Percentiles rank a stretch among this genome's conserved stretches.
Evolutionary conservation across 2,888 invertebrate genomes (phyloP).

Genomic region (Agapostemon virescens): DNA sequence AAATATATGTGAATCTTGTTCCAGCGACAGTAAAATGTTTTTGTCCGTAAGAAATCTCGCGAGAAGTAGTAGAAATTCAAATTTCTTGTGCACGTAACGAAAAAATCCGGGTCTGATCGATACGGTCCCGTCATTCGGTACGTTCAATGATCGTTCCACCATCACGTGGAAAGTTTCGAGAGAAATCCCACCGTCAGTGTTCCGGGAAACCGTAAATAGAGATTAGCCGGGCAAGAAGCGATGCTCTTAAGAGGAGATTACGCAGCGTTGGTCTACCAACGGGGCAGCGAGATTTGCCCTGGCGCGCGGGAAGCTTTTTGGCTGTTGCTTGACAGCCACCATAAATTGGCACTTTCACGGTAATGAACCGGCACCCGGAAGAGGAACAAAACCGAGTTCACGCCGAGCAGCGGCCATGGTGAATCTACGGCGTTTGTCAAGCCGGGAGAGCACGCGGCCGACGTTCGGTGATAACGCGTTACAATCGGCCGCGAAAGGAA

Average conservation of each 20-base stretch:
- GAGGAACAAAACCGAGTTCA: conserved; percentile 11
- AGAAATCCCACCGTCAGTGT: conserved; percentile 40
- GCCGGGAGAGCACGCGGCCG: neutral
- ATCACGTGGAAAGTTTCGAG: conserved; percentile 15
- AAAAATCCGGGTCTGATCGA: neutral
- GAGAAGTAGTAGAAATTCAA: neutral
- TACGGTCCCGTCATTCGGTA: neutral
- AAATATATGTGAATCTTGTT: too few relatives aligned
- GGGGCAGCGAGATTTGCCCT: conserved; percentile 39
- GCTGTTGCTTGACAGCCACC: conserved; percentile 25
- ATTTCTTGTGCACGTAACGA: neutral
- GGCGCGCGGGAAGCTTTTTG: conserved; percentile 25
- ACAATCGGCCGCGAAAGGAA: conserved; percentile 29
- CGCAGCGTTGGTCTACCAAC: conserved; percentile 11
- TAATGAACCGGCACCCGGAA: conserved; percentile 65
- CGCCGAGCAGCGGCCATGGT: neutral
- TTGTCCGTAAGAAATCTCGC: neutral
- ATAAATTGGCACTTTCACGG: conserved; percentile 69
- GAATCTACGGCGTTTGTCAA: conserved; percentile 21
- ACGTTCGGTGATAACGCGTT: conserved; percentile 30
- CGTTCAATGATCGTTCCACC: neutral
- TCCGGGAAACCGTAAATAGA: conserved; percentile 58
- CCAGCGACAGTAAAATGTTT: too few relatives aligned
- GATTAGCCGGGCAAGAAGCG: conserved; percentile 54
- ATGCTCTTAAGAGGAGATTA: conserved; percentile 57